Percentiles rank a stretch among this genome's conserved stretches.
Evolutionary conservation across 2,888 invertebrate genomes (phyloP).

Genomic region (Chymomyza procnemis): DNA sequence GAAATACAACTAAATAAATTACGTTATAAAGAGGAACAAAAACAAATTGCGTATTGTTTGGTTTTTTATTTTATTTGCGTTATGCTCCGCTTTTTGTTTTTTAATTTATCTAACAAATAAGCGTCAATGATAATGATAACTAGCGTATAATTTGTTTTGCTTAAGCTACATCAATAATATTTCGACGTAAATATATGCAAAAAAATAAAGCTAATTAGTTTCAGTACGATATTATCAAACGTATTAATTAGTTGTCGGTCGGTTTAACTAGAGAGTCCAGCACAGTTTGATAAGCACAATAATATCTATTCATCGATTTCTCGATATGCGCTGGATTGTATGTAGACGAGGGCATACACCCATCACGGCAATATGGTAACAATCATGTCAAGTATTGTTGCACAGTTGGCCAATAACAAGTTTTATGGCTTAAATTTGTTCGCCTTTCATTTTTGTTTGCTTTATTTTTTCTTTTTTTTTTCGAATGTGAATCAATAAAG

Average conservation of each 20-base stretch:
- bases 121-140: constrained; percentile 18
- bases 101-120: neutral
- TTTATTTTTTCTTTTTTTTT: neutral
- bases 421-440: neutral
- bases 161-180: constrained; percentile 32
- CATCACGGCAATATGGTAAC: constrained; percentile 27
- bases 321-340: neutral
- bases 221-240: constrained; percentile 24
- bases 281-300: constrained; percentile 40
- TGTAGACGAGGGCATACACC: neutral
- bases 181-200: neutral
- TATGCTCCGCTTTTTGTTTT: neutral
- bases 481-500: neutral
- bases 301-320: constrained; percentile 40
- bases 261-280: constrained; percentile 6
- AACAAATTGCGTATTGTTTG: neutral
- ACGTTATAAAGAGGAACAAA: neutral
- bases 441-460: no score
- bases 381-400: constrained; percentile 26
- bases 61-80: neutral
- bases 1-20: neutral
- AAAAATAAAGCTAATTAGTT: constrained; percentile 60
- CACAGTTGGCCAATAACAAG: neutral
- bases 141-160: constrained; percentile 41
- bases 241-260: constrained; percentile 47